Percentiles rank a stretch among this genome's conserved stretches.
These are phyloP conservation scores for Procavia capensis DNA, from an alignment of 2,113 vertebrate genomes.

Conservation along the genomic window DNA sequence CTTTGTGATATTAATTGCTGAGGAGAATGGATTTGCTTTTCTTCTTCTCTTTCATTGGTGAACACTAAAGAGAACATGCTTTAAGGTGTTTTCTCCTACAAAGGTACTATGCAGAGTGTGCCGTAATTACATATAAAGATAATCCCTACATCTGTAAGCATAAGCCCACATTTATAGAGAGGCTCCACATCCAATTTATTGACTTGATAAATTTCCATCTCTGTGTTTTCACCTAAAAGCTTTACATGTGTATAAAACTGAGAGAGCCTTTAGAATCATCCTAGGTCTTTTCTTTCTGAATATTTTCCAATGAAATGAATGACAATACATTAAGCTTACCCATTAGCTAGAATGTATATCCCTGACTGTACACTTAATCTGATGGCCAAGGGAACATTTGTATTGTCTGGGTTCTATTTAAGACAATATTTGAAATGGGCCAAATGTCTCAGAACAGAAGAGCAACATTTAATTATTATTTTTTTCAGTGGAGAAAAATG, in stretches of 20 bases:
- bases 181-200: constrained; percentile 42
- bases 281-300: constrained; percentile 69
- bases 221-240: constrained; percentile 73
- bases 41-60: constrained; percentile 22
- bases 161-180: constrained; percentile 47
- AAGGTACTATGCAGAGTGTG: constrained; percentile 17
- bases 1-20: constrained; percentile 10
- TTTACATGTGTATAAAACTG: constrained; percentile 64
- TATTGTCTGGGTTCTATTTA: constrained; percentile 60
- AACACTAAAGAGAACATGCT: constrained; percentile 46
- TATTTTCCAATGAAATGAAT: constrained; percentile 53
- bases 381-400: constrained; percentile 61
- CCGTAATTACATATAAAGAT: background rate
- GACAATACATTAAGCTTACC: constrained; percentile 48
- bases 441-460: constrained; percentile 38
- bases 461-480: constrained; percentile 41
- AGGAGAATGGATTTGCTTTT: constrained; percentile 28
- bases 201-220: constrained; percentile 64
- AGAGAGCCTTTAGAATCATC: constrained; percentile 63
- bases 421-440: constrained; percentile 69
- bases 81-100: constrained; percentile 52
- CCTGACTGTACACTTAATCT: constrained; percentile 39
- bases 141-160: no score
- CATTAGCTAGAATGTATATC: constrained; percentile 61
- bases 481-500: constrained; percentile 43